Evolutionary conservation across 2,888 invertebrate genomes (phyloP).

Genomic region (Orchesella flavescens): DNA sequence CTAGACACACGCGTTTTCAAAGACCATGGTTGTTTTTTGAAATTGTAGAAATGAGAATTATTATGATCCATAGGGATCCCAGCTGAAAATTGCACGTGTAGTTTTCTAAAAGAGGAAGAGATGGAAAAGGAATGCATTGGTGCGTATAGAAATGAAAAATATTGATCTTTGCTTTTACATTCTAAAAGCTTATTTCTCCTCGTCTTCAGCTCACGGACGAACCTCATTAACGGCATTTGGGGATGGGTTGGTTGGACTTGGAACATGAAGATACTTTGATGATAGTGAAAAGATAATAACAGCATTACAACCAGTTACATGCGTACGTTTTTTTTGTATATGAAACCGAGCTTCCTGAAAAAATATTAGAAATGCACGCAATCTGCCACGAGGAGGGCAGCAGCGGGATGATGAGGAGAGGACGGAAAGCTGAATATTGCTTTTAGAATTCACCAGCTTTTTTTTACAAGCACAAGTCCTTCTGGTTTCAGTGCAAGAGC

Average conservation of each 20-base stretch:
- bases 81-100: conserved; percentile 4
- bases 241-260: conserved; percentile 2
- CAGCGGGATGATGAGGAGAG: neutral
- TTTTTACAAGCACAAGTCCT: neutral
- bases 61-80: neutral
- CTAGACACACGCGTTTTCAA: too few relatives aligned
- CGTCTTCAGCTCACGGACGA: neutral
- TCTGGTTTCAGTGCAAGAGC: neutral
- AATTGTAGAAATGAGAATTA: conserved; percentile 29
- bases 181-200: neutral
- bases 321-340: conserved; percentile 12
- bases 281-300: conserved; percentile 36
- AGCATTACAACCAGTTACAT: conserved; percentile 39
- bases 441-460: neutral
- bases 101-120: neutral
- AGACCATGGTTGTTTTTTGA: neutral
- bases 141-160: neutral
- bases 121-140: neutral
- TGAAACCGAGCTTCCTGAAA: neutral
- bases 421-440: conserved; percentile 15
- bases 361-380: conserved; percentile 47
- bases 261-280: conserved; percentile 34
- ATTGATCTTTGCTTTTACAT: neutral
- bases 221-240: conserved; percentile 28
- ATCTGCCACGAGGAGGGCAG: conserved; percentile 1